A percentile compares a stretch with the other conserved stretches of the same genome.
phyloP scores from a whole-genome alignment of 2,797 vertebrate species.

The Clarias pachynema region DNA sequence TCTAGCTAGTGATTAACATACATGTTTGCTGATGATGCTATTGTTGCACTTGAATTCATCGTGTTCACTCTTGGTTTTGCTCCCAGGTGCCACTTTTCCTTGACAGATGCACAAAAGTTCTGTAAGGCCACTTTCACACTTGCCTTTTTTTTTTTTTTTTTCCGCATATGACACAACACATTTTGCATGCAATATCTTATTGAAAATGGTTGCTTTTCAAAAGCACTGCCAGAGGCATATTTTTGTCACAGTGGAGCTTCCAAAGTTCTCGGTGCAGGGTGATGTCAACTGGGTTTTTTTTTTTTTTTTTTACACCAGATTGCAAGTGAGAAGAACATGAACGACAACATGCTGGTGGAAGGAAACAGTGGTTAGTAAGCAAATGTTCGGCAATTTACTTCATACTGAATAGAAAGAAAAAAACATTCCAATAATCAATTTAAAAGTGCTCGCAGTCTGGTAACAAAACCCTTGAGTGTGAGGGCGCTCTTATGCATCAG shows the following conservation, averaged over 20 bases:
- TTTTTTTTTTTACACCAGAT: background rate
- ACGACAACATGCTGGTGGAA: background rate
- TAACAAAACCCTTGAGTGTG: background rate
- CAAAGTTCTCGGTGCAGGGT: background rate
- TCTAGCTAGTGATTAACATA: background rate
- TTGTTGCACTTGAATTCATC: background rate
- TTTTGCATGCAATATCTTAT: background rate
- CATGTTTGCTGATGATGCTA: background rate
- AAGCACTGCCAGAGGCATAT: background rate
- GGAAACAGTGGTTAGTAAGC: background rate
- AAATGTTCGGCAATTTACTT: background rate
- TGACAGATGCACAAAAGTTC: background rate
- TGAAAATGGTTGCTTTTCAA: background rate
- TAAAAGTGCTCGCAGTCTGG: background rate
- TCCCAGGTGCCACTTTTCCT: background rate
- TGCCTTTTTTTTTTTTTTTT: background rate
- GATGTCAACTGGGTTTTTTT: background rate
- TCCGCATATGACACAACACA: background rate
- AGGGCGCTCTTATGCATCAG: background rate
- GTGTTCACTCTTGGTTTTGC: background rate
- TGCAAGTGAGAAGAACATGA: background rate
- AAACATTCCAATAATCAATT: background rate
- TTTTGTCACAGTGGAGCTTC: background rate
- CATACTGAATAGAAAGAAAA: background rate
- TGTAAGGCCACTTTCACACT: slow-evolving; percentile 12